Evolutionary conservation across 2,888 invertebrate genomes (phyloP), one percentile per base, ranked within the genome.

Genomic region (Drosophila ezoana): DNA sequence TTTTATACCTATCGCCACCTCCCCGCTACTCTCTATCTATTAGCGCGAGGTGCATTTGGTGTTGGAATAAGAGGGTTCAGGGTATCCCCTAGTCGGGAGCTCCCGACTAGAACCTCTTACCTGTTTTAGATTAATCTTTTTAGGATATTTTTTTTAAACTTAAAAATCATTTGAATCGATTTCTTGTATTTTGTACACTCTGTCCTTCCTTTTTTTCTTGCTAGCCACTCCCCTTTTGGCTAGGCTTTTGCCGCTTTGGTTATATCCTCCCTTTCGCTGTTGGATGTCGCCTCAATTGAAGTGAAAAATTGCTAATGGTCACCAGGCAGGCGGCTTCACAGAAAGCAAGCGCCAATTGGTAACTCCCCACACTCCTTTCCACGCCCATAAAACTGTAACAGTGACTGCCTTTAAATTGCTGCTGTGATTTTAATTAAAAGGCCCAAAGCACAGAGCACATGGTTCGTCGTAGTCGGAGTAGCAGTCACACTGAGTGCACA

Each of bases 261-360:
- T 59, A 73, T 64, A 72, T 72, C 74, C 71, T 70, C 72, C 79
- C 66, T 59, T 81, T 83, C 56, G 72, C 54, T 86, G 87, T 69
- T 47, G 73, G 63, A 33, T 58, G 48, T 61, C 69, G 73, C 11
- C 43, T 58, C 62, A 38, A 74, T 73, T 87, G 71, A 79, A 79
- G 77, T 87, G 87, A 79, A 79, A 88, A 85, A 85, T 86, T 86
- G 85, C 87, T 84, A 81, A 84, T 89, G 85, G 89, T 67, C 79
- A 74, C 59, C 66, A 57, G 63, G 65, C 53, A 45, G 44, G 33
- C 23, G 44, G 45, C 40, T 14, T 28, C 58, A 41, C 54, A 53
- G 61, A 75, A 72, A 75, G 60, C 59, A 33, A 45, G 44, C 63
- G 63, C 74, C 75, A 59, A 73, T 69, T 56, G 51, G 20, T 52